These are phyloP conservation scores for Planiliza haematocheilus DNA, from an alignment of 2,113 vertebrate genomes.

Conservation along the genomic window DNA sequence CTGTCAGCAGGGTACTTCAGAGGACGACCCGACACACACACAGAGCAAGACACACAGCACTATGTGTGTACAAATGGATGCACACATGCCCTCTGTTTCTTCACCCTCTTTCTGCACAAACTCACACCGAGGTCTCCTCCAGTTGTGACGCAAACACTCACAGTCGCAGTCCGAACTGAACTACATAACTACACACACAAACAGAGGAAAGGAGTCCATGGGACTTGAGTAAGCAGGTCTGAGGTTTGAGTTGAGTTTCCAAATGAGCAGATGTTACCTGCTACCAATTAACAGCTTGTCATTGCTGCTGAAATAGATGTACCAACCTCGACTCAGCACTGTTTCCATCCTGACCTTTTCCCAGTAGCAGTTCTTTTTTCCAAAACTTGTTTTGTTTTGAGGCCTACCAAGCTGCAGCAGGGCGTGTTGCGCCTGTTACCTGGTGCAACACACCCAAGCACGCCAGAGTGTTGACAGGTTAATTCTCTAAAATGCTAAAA, in stretches of 20 bases:
- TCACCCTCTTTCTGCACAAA: slow-evolving; percentile 6
- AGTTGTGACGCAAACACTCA: slow-evolving; percentile 57
- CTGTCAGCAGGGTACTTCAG: slow-evolving; percentile 87
- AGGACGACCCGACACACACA: slow-evolving; percentile 48
- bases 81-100: slow-evolving; percentile 14
- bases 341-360: slow-evolving; percentile 52
- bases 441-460: background rate
- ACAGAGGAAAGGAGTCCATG: slow-evolving; percentile 12
- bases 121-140: slow-evolving; percentile 29
- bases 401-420: slow-evolving; percentile 28
- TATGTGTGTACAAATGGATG: slow-evolving; percentile 19
- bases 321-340: slow-evolving; percentile 64
- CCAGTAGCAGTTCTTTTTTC: slow-evolving; percentile 29
- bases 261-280: slow-evolving; percentile 88
- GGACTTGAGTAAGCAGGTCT: slow-evolving; percentile 79
- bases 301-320: slow-evolving; percentile 82
- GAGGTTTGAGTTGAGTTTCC: slow-evolving; percentile 83
- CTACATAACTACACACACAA: slow-evolving; percentile 6
- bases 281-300: slow-evolving; percentile 88
- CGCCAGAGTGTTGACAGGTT: slow-evolving; percentile 37
- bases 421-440: slow-evolving; percentile 34
- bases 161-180: background rate
- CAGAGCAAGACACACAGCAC: slow-evolving; percentile 19
- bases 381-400: slow-evolving; percentile 41
- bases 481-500: slow-evolving; percentile 27